Percentiles rank a stretch among this genome's conserved stretches.
phyloP scores from a whole-genome alignment of 1,140 invertebrate species.

The Littorina saxatilis region DNA sequence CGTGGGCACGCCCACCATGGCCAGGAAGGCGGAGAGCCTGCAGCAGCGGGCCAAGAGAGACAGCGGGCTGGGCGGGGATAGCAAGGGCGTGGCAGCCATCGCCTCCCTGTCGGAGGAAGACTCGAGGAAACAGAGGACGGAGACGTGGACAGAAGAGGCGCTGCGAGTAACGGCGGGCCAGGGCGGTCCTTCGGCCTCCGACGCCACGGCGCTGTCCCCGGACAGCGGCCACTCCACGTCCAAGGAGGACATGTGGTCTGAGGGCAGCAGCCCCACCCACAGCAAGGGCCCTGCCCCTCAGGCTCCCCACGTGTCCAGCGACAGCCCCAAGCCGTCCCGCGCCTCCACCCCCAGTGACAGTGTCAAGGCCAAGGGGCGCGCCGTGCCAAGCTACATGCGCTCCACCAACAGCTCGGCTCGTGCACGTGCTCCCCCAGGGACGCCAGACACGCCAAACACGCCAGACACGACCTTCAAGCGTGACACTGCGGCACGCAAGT shows the following conservation, averaged over 20 bases:
- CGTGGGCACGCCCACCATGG: conserved; percentile 21
- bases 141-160: conserved; percentile 67
- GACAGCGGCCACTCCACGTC: conserved; percentile 63
- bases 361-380: conserved; percentile 41
- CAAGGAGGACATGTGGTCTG: conserved; percentile 56
- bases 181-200: conserved; percentile 55
- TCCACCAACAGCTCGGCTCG: conserved; percentile 32
- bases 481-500: conserved; percentile 54
- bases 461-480: conserved; percentile 53
- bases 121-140: conserved; percentile 65
- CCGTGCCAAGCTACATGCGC: conserved; percentile 63
- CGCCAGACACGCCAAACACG: conserved; percentile 33
- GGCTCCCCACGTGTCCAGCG: background rate
- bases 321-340: conserved; percentile 1
- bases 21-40: conserved; percentile 46
- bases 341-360: conserved; percentile 42
- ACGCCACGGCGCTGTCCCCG: conserved; percentile 53
- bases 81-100: background rate
- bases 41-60: conserved; percentile 27
- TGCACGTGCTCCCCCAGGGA: background rate
- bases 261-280: conserved; percentile 45
- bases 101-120: conserved; percentile 55
- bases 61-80: background rate
- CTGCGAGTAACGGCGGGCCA: conserved; percentile 44
- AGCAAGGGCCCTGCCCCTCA: conserved; percentile 28